These are phyloP conservation scores for Polymixis lichenea DNA, from an alignment of 2,888 invertebrate species.

Conservation along the genomic window DNA sequence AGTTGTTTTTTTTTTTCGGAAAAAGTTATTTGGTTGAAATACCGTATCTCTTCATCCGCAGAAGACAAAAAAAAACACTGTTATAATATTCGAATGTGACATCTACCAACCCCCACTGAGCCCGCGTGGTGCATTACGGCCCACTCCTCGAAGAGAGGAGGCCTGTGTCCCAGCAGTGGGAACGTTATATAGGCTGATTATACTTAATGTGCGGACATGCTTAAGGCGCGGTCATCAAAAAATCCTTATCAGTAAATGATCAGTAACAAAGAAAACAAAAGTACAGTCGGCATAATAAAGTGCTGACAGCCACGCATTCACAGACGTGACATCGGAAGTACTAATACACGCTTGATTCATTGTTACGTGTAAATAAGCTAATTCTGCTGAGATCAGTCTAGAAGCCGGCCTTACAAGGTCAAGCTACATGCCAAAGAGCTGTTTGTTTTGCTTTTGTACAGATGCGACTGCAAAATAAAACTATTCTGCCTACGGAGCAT, in stretches of 20 bases:
- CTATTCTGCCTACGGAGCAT: constrained; percentile 50
- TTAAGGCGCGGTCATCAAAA: background rate
- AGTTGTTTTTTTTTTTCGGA: too few relatives aligned
- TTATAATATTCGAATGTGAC: background rate
- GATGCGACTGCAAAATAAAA: constrained; percentile 44
- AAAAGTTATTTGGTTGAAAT: constrained; percentile 7
- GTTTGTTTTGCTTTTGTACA: constrained; percentile 56
- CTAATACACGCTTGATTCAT: constrained; percentile 58
- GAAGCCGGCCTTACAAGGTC: constrained; percentile 85
- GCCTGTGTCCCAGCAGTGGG: too few relatives aligned
- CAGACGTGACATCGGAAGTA: constrained; percentile 58
- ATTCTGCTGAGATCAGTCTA: constrained; percentile 80
- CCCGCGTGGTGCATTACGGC: too few relatives aligned
- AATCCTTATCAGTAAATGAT: constrained; percentile 4
- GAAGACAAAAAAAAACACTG: background rate
- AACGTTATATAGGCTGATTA: too few relatives aligned
- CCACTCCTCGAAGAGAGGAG: too few relatives aligned
- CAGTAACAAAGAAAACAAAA: constrained; percentile 10
- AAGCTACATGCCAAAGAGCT: constrained; percentile 75
- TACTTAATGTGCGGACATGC: too few relatives aligned
- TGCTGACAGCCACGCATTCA: constrained; percentile 30
- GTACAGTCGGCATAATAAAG: constrained; percentile 1
- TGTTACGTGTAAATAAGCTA: constrained; percentile 65
- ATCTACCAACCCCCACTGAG: too few relatives aligned
- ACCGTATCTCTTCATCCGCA: background rate